These are phyloP conservation scores for Drosophila demipolita DNA, from an alignment of 2,888 invertebrate genomes.

Conservation along the genomic window DNA sequence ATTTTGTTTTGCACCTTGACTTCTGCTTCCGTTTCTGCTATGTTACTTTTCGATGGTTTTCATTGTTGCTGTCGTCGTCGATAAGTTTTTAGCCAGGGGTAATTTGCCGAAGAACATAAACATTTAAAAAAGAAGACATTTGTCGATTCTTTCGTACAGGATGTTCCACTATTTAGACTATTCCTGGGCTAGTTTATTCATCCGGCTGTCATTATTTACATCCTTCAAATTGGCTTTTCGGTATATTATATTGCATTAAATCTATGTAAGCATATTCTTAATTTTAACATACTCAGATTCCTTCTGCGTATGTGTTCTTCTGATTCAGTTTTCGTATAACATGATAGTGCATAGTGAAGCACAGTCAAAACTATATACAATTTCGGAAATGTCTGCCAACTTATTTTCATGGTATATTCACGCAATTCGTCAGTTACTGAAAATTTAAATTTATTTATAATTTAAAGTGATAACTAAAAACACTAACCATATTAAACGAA, in stretches of 20 bases:
- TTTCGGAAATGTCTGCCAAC: constrained; percentile 59
- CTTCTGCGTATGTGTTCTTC: constrained; percentile 37
- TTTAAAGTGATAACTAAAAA: neutral
- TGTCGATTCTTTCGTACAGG: constrained; percentile 50
- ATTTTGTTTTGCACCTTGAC: constrained; percentile 80
- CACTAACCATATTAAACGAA: neutral
- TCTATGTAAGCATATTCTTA: neutral
- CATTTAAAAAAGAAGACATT: neutral
- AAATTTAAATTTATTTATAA: no score
- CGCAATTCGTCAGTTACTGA: neutral
- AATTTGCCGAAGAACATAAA: constrained; percentile 54
- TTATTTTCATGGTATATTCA: constrained; percentile 40
- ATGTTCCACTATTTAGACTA: constrained; percentile 28
- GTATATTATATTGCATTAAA: neutral
- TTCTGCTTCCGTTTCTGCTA: constrained; percentile 65
- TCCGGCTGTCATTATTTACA: constrained; percentile 9
- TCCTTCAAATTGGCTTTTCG: constrained; percentile 23
- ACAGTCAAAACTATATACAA: constrained; percentile 57
- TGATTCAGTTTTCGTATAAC: constrained; percentile 38
- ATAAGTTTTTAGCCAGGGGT: constrained; percentile 61
- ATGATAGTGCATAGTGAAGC: constrained; percentile 44
- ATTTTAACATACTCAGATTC: constrained; percentile 32
- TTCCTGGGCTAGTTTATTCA: constrained; percentile 12
- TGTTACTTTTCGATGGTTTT: constrained; percentile 19
- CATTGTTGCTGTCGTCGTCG: constrained; percentile 33